Percentiles rank a stretch among this genome's conserved stretches.
Conservation (phyloP, 2,113 vertebrate species). For the Channa argus region DNA sequence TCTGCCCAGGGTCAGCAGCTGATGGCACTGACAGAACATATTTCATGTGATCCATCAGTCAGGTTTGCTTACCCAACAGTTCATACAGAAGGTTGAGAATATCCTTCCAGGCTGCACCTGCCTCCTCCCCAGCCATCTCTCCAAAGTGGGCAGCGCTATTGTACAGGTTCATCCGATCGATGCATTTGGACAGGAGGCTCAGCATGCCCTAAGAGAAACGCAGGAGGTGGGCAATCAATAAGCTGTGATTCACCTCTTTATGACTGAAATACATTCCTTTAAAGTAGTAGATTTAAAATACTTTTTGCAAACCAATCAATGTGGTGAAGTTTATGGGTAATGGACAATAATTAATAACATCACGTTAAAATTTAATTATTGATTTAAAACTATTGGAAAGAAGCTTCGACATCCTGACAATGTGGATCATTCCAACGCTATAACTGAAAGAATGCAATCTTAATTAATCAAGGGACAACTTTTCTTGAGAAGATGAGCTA, state of each 20-base stretch:
- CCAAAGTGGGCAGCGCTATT: conserved; percentile 91
- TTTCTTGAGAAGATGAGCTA: too few relatives aligned
- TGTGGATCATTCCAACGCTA: too few relatives aligned
- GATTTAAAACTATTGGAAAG: too few relatives aligned
- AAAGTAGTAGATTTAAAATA: too few relatives aligned
- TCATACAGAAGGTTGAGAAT: conserved; percentile 95
- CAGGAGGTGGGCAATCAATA: neutral
- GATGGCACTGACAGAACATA: conserved; percentile 36
- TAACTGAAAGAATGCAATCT: too few relatives aligned
- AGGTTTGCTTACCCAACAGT: conserved; percentile 86
- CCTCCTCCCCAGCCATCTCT: conserved; percentile 89
- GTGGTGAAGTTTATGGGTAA: too few relatives aligned
- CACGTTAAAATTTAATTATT: too few relatives aligned
- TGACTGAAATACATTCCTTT: too few relatives aligned
- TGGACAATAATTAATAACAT: too few relatives aligned
- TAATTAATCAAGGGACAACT: too few relatives aligned
- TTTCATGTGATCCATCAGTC: conserved; percentile 40
- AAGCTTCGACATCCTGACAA: too few relatives aligned
- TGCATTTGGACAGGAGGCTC: conserved; percentile 91
- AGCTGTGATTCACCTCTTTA: neutral
- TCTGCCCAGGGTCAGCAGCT: conserved; percentile 45
- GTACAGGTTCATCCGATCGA: conserved; percentile 94
- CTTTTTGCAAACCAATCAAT: too few relatives aligned
- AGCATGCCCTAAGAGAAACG: conserved; percentile 90
- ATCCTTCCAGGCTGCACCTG: conserved; percentile 91